Evolutionary conservation across 1,140 invertebrate species (phyloP), one percentile per base, ranked within the genome.

Genomic region (Hylaeus volcanicus): DNA sequence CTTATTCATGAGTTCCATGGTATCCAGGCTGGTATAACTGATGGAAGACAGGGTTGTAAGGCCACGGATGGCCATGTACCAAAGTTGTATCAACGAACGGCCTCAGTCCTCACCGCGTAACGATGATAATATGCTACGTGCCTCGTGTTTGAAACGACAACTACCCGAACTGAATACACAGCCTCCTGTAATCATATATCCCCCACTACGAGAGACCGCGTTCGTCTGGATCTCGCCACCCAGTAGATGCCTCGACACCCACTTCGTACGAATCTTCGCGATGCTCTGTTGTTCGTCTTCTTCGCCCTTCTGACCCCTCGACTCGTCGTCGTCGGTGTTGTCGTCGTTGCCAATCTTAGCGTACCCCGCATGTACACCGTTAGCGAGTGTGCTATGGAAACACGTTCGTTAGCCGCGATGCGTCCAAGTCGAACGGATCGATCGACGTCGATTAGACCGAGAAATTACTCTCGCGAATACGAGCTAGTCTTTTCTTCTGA

Each of bases 121-220:
- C 87, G 87, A 88, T 86, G 86, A 88, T 88, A 88, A 88, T 88
- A 88, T 75, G 87, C 87, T 88, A 88, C 87, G 87, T 88, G 87
- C 84, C 75, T 87, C 86, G 87, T 88, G 87, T 88, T 76, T 82
- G 76, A 84, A 88, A 88, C 86, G 86, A 88, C 84, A 80, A 86
- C 84, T 74, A 88, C 82, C 69, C 81, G 84, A 74, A 85, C 87
- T 86, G 87, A 86, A 88, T 86, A 88, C 86, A 87, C 81, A 81
- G 72, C 63, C 81, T 81, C 72, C 84, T 77, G 79, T 86, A 86
- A 86, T 86, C 86, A 80, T 84, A 83, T 77, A 79, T 73, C 63
- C 75, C 80, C 63, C 58, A 58, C 63, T 15, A 5, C 12, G 6
- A 15, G 65, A 39, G 55, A 37, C 37, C 37, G 26, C 48, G 48